A percentile compares a stretch with the other conserved stretches of the same genome.
phyloP scores from a whole-genome alignment of 1,140 invertebrate species.

The Dreissena polymorpha region DNA sequence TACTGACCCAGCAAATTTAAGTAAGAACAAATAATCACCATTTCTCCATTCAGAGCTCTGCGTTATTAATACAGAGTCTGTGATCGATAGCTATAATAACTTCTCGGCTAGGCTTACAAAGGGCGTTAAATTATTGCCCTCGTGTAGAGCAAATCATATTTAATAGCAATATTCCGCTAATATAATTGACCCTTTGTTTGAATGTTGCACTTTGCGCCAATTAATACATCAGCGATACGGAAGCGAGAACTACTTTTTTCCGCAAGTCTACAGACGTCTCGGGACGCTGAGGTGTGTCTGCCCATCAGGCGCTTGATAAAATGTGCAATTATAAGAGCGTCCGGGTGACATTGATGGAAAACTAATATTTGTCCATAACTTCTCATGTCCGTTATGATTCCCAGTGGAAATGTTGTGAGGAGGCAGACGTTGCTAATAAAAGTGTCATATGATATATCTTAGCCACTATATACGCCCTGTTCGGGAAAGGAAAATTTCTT shows the following conservation, averaged over 20 bases:
- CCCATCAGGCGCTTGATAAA: constrained; percentile 42
- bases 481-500: no score
- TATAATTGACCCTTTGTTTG: constrained; percentile 59
- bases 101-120: constrained; percentile 29
- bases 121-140: constrained; percentile 53
- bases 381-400: constrained; percentile 53
- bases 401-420: not conserved
- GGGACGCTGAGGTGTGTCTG: constrained; percentile 39
- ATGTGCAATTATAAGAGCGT: constrained; percentile 52
- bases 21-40: not conserved
- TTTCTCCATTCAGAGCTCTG: not conserved
- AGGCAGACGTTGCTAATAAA: no score
- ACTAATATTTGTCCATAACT: constrained; percentile 56
- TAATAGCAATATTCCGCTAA: constrained; percentile 55
- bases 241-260: constrained; percentile 38
- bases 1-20: no score
- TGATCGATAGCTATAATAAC: constrained; percentile 48
- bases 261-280: not conserved
- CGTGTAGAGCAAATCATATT: constrained; percentile 53
- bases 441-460: no score
- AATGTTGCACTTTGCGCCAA: constrained; percentile 48
- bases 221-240: constrained; percentile 48
- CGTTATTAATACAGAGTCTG: not conserved
- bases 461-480: no score
- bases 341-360: constrained; percentile 52